Evolutionary conservation across 2,797 vertebrate species (phyloP).

Genomic region (Calcarius lapponicus): DNA sequence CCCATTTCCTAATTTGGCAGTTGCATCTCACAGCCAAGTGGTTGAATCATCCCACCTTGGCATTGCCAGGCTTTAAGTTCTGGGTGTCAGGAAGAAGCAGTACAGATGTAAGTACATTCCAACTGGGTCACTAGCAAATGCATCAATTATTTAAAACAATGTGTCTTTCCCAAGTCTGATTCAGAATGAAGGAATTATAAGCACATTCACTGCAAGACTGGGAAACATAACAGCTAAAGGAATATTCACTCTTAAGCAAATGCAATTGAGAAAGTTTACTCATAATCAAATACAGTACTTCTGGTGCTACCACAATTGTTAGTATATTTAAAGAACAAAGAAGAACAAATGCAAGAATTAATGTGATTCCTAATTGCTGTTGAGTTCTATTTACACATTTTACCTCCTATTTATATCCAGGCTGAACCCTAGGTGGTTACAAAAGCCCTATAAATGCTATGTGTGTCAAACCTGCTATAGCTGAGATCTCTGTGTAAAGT

Average conservation of each 20-base stretch:
- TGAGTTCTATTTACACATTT: neutral
- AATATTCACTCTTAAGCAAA: neutral
- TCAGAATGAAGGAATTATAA: neutral
- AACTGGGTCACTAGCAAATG: neutral
- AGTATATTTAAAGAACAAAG: neutral
- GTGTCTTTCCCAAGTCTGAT: neutral
- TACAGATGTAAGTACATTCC: neutral
- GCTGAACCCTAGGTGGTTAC: neutral
- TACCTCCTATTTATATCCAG: neutral
- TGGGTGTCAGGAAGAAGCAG: neutral
- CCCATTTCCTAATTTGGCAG: neutral
- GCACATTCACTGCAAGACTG: neutral
- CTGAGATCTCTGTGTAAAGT: neutral
- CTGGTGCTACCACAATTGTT: neutral
- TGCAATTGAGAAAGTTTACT: neutral
- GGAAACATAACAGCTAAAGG: neutral
- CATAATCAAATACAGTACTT: neutral
- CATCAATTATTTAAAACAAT: slow-evolving; percentile 21
- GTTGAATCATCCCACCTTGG: neutral
- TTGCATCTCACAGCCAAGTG: neutral
- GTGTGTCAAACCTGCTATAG: neutral
- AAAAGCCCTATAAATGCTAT: neutral
- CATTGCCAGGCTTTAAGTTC: neutral
- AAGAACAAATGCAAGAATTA: neutral
- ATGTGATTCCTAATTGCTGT: neutral